phyloP scores from a whole-genome alignment of 2,797 vertebrate genomes.

The Eremophila alpestris region DNA sequence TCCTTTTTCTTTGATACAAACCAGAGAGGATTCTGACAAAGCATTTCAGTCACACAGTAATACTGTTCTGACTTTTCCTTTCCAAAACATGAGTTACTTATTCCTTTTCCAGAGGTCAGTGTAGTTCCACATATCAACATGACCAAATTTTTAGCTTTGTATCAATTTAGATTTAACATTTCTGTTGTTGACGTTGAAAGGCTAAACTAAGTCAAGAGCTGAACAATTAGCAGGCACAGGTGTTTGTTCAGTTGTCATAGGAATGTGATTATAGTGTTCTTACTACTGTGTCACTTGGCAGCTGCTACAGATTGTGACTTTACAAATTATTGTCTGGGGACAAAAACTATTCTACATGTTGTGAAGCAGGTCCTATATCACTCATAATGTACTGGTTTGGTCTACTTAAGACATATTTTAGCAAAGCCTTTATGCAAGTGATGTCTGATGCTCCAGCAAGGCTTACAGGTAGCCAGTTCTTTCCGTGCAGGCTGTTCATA shows the following conservation, averaged over 20 bases:
- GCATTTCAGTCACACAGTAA: background rate
- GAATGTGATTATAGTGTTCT: background rate
- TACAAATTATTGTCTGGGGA: too few relatives aligned
- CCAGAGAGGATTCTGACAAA: background rate
- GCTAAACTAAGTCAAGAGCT: background rate
- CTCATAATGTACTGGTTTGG: background rate
- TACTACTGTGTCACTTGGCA: background rate
- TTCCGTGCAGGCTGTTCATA: background rate
- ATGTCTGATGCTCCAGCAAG: background rate
- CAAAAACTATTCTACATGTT: background rate
- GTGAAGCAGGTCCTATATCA: background rate
- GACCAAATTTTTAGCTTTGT: background rate
- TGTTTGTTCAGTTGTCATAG: background rate
- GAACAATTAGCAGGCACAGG: background rate
- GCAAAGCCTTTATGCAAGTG: background rate
- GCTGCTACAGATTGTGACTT: background rate
- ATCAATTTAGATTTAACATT: background rate
- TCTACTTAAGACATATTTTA: background rate
- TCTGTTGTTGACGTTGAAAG: background rate
- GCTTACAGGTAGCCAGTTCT: background rate
- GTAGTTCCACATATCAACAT: fast-evolving
- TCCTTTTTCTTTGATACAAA: background rate
- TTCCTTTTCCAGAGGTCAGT: background rate
- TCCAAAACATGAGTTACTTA: background rate
- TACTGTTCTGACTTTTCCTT: background rate